Conservation (phyloP, 2,797 vertebrate genomes). For the Syndactyla subalaris region DNA sequence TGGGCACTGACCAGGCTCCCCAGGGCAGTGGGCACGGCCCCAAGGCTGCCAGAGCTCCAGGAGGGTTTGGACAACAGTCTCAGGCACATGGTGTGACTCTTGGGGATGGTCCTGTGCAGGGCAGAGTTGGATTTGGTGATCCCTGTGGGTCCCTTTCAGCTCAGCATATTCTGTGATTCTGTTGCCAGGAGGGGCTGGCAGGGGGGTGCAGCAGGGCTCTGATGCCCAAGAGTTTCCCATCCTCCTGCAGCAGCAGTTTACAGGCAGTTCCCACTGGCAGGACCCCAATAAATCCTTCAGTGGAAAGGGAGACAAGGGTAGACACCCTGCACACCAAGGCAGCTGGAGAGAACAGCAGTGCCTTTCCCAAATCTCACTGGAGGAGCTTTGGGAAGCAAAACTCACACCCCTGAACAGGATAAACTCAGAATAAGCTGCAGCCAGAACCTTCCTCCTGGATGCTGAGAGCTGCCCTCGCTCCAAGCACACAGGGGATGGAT, state of each 20-base stretch:
- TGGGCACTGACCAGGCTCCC: not conserved
- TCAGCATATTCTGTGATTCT: not conserved
- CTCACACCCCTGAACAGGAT: accelerated
- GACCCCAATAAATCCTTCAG: not conserved
- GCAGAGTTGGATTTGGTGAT: not conserved
- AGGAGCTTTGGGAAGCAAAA: not conserved
- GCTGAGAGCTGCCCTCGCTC: not conserved
- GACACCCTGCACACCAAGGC: not conserved
- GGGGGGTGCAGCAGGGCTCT: not conserved
- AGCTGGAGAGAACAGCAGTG: not conserved
- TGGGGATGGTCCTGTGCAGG: not conserved
- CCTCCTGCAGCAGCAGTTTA: not conserved
- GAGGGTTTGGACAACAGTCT: not conserved
- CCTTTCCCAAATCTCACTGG: not conserved
- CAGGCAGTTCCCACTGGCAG: not conserved
- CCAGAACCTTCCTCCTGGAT: not conserved
- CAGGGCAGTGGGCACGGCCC: not conserved
- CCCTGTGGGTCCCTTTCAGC: not conserved
- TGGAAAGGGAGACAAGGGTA: not conserved
- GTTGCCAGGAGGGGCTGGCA: not conserved
- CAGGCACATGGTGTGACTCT: not conserved
- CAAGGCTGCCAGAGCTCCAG: not conserved
- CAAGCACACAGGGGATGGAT: accelerated
- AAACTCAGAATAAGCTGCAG: not conserved
- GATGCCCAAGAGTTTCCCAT: not conserved